Evolutionary conservation across 2,888 invertebrate species (phyloP).

Genomic region (Conops quadrifasciatus): DNA sequence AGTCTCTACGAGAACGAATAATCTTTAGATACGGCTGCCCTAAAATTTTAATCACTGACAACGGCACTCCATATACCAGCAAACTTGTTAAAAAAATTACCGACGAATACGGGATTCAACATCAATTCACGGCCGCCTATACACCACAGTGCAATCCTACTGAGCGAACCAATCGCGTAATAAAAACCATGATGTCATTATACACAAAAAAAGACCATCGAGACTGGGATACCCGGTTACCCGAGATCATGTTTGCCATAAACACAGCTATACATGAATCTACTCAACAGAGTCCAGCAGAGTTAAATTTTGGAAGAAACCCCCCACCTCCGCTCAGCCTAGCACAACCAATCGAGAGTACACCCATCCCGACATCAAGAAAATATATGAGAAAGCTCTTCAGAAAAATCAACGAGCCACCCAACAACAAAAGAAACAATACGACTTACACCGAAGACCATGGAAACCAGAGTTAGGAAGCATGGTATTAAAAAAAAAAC

Average conservation of each 20-base stretch:
- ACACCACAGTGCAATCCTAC: background rate
- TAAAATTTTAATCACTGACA: constrained; percentile 1
- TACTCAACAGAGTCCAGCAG: background rate
- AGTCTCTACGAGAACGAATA: background rate
- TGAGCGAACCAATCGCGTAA: background rate
- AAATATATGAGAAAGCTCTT: background rate
- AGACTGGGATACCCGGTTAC: background rate
- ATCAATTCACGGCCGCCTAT: background rate
- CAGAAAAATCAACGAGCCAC: background rate
- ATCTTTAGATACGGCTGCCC: constrained; percentile 7
- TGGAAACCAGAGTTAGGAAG: background rate
- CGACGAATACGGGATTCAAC: background rate
- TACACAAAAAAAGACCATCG: background rate
- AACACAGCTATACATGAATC: background rate
- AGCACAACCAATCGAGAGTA: background rate
- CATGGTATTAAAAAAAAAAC: background rate
- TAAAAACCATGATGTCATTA: background rate
- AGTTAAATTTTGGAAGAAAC: background rate
- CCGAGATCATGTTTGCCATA: no score
- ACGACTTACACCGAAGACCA: background rate
- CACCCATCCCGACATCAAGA: background rate
- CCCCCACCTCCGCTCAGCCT: background rate
- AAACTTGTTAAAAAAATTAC: background rate
- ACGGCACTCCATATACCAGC: constrained; percentile 1
- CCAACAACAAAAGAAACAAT: background rate